Evolutionary conservation across 2,888 invertebrate genomes (phyloP), one percentile per base, ranked within the genome.

Genomic region (Philereme vetulata): DNA sequence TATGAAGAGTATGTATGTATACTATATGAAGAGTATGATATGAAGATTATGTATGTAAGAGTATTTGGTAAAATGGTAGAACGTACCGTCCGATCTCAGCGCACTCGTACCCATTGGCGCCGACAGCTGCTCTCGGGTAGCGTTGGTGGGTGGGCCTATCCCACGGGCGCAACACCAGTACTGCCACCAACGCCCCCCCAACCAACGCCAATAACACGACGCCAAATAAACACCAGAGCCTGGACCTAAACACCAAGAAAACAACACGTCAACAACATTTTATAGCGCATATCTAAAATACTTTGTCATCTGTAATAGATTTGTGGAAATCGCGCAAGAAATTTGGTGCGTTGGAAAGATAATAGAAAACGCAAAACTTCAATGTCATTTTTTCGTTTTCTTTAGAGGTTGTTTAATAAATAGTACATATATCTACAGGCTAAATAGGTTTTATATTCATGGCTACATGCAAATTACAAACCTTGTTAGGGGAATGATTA

Each of bases 81-180:
- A 38, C 78, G 54, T 77, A 95, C 95, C 92, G 93, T 72, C 96
- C 97, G 68, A 97, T 94, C 34, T 89, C 83, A 5, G 97, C 95
- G 83, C 97, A 97, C 77, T 95, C 95, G 69, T 88, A 84, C 51
- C 96, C 96, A 88, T 96, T 96, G 45, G 96, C 94, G 35, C 95
- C 94, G 60, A 97, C 94, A 4, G 95, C 95, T 44, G 94, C 95
- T 70, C 77, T 85, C 72, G 75, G 80, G 84, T 71, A 92, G 75
- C 86, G 86, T 70, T 77, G 80, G 77, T 88, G 80, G 68, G 82
- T 76, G 67, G 72, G 79, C 66, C 72, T 5, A 8, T 56, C 76
- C 86, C 91, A 88, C 66, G 91, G 86, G 78, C 86, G 85, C 68
- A 89, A 80, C 70, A 92, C 86, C 79, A 91, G 83, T 78, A 91